Conservation (phyloP, 2,113 vertebrate genomes). For the Brachirus orientalis region DNA sequence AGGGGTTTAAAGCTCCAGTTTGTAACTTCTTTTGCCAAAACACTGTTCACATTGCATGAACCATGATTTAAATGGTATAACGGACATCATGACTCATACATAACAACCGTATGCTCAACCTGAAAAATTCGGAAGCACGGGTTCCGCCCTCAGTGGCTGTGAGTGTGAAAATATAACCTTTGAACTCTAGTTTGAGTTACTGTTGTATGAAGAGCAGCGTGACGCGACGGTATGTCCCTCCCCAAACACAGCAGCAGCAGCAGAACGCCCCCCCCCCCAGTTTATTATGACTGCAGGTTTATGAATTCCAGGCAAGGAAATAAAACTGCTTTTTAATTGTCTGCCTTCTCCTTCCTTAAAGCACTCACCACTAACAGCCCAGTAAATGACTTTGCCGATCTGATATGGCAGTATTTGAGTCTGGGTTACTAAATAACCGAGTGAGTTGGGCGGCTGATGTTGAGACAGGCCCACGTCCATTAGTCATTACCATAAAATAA, state of each 20-base stretch:
- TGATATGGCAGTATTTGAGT: conserved; percentile 64
- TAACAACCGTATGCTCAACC: no score
- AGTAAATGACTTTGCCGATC: conserved; percentile 65
- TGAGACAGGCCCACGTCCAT: conserved; percentile 17
- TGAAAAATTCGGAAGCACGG: no score
- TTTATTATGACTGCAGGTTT: conserved; percentile 17
- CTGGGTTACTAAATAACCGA: conserved; percentile 71
- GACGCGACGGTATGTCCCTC: no score
- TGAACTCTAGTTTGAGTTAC: conserved; percentile 3
- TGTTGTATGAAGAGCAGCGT: no score
- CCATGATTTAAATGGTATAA: no score
- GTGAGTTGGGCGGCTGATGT: conserved; percentile 35
- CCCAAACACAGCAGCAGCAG: not conserved
- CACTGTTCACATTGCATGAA: no score
- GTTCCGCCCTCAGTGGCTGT: no score
- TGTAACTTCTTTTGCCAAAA: no score
- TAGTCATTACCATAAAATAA: conserved; percentile 42
- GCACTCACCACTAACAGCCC: conserved; percentile 7
- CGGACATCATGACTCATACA: no score
- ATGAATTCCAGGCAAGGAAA: conserved; percentile 43
- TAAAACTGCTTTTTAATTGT: conserved; percentile 13
- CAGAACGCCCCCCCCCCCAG: no score
- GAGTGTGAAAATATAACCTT: conserved; percentile 14
- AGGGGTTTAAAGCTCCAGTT: no score
- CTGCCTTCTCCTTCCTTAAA: conserved; percentile 38